phyloP scores from a whole-genome alignment of 2,888 invertebrate species.

The Machimus rusticus region DNA sequence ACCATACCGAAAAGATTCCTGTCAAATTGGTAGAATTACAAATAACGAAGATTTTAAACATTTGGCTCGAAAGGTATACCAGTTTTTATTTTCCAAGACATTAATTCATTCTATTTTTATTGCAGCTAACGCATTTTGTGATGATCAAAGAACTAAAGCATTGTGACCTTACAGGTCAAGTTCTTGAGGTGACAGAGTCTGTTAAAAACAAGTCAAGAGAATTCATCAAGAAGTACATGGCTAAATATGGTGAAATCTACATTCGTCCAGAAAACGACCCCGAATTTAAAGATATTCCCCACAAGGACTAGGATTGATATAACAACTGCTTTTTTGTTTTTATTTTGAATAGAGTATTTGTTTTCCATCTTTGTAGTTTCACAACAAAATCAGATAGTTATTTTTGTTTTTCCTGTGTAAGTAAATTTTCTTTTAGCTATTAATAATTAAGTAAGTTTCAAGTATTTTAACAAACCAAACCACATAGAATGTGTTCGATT shows the following conservation, averaged over 20 bases:
- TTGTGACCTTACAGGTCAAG: constrained; percentile 70
- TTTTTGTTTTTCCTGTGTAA: not conserved
- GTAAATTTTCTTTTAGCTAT: not conserved
- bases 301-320: constrained; percentile 11
- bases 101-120: constrained; percentile 35
- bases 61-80: constrained; percentile 83
- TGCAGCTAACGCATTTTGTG: constrained; percentile 91
- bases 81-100: not conserved
- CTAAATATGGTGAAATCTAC: constrained; percentile 87
- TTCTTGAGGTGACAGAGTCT: constrained; percentile 57
- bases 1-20: constrained; percentile 88
- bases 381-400: not conserved
- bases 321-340: not conserved
- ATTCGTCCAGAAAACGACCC: constrained; percentile 40
- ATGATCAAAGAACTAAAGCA: constrained; percentile 95
- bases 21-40: constrained; percentile 83
- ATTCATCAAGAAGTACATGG: constrained; percentile 96
- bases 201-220: constrained; percentile 95
- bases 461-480: constrained; percentile 37
- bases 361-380: not conserved
- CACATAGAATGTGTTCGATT: constrained; percentile 39
- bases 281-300: constrained; percentile 39
- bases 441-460: not conserved
- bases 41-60: constrained; percentile 94
- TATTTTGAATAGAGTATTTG: not conserved